phyloP scores from a whole-genome alignment of 2,113 vertebrate species.

The Salvelinus sp. region DNA sequence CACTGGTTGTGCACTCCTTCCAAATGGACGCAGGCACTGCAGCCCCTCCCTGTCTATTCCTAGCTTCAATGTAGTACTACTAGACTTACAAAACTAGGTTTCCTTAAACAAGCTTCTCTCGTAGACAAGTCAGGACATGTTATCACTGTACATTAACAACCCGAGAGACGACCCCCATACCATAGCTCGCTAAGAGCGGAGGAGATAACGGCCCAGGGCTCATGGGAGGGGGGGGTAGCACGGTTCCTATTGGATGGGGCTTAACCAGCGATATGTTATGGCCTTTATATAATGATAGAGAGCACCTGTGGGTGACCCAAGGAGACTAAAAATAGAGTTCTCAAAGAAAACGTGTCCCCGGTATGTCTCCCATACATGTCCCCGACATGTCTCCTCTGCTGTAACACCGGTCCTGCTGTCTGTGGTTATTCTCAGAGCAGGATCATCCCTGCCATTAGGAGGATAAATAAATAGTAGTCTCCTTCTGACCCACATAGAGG shows the following conservation, averaged over 20 bases:
- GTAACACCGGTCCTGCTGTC: too few relatives aligned
- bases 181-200: conserved; percentile 3
- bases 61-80: conserved; percentile 18
- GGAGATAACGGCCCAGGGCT: conserved; percentile 20
- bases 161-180: conserved; percentile 16
- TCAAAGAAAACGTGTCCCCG: too few relatives aligned
- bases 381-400: too few relatives aligned
- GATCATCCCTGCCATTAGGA: too few relatives aligned
- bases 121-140: too few relatives aligned
- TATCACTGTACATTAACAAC: too few relatives aligned
- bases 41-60: conserved; percentile 59
- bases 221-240: conserved; percentile 7
- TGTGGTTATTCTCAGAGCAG: too few relatives aligned
- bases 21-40: conserved; percentile 31
- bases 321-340: conserved; percentile 43
- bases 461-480: too few relatives aligned
- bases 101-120: too few relatives aligned
- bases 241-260: conserved; percentile 20
- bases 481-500: too few relatives aligned
- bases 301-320: conserved; percentile 55
- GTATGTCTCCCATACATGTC: too few relatives aligned
- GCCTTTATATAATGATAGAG: conserved; percentile 46
- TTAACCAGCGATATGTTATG: conserved; percentile 24
- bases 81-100: not conserved
- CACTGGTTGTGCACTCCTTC: not conserved